phyloP scores from a whole-genome alignment of 1,140 invertebrate species.

The Akabosia matsudoensis region DNA sequence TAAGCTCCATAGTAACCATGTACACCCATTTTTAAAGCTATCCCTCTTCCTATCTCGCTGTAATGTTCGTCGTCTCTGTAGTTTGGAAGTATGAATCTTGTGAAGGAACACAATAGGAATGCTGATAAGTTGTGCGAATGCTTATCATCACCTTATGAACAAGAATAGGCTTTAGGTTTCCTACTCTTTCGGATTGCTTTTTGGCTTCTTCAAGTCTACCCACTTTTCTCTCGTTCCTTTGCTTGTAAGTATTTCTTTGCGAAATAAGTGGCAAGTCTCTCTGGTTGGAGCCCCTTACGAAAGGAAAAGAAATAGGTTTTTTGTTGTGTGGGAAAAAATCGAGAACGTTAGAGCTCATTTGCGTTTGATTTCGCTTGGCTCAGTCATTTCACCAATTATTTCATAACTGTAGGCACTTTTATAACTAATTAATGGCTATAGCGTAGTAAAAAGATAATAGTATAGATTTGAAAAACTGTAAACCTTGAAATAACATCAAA shows the following conservation, averaged over 20 bases:
- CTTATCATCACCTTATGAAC: constrained; percentile 21
- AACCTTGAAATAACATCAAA: no score
- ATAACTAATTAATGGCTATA: no score
- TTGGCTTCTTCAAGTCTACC: constrained; percentile 1
- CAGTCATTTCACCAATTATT: no score
- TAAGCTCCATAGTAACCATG: no score
- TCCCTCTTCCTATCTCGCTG: not conserved
- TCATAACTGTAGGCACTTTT: no score
- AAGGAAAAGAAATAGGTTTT: not conserved
- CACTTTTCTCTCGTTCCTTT: not conserved
- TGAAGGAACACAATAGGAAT: constrained; percentile 19
- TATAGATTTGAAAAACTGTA: no score
- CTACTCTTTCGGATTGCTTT: not conserved
- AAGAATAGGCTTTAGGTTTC: constrained; percentile 2
- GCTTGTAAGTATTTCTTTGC: not conserved
- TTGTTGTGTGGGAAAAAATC: no score
- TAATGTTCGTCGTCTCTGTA: no score
- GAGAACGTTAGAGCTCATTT: no score
- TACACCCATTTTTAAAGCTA: not conserved
- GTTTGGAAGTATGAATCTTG: not conserved
- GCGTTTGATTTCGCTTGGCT: no score
- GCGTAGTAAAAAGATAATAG: no score
- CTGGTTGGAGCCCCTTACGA: no score
- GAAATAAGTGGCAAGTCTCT: not conserved
- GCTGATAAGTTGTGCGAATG: constrained; percentile 19